Conservation (phyloP, 2,888 invertebrate species). For the Synanthedon myopaeformis region DNA sequence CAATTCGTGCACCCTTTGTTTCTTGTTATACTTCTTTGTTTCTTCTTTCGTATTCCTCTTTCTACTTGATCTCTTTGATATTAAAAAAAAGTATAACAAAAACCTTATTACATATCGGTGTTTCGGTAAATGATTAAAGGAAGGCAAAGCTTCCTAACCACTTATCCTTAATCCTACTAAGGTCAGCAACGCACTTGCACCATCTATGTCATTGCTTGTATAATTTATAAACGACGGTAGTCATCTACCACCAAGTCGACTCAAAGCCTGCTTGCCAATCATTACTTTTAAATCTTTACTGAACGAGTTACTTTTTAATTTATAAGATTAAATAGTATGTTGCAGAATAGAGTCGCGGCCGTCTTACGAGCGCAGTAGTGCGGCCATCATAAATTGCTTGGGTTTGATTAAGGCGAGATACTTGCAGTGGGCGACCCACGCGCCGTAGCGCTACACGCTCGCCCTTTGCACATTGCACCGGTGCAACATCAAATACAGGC, state of each 20-base stretch:
- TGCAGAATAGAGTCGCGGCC: conserved; percentile 19
- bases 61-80: background rate
- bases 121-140: too few relatives aligned
- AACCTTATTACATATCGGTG: too few relatives aligned
- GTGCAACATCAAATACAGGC: conserved; percentile 37
- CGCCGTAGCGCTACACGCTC: conserved; percentile 10
- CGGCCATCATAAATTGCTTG: conserved; percentile 61
- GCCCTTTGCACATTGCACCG: conserved; percentile 35
- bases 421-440: conserved; percentile 14
- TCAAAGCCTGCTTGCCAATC: too few relatives aligned
- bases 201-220: too few relatives aligned
- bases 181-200: too few relatives aligned
- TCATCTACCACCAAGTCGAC: too few relatives aligned
- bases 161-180: too few relatives aligned
- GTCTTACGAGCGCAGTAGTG: conserved; percentile 15
- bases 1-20: too few relatives aligned
- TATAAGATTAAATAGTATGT: conserved; percentile 3
- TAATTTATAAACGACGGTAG: too few relatives aligned
- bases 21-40: too few relatives aligned
- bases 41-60: background rate
- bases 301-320: background rate
- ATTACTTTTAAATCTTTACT: background rate
- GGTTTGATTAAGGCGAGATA: conserved; percentile 58
- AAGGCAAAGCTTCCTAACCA: too few relatives aligned
- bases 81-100: too few relatives aligned